These are phyloP conservation scores for Meteorus sp. DNA, from an alignment of 1,140 invertebrate species.

Conservation along the genomic window DNA sequence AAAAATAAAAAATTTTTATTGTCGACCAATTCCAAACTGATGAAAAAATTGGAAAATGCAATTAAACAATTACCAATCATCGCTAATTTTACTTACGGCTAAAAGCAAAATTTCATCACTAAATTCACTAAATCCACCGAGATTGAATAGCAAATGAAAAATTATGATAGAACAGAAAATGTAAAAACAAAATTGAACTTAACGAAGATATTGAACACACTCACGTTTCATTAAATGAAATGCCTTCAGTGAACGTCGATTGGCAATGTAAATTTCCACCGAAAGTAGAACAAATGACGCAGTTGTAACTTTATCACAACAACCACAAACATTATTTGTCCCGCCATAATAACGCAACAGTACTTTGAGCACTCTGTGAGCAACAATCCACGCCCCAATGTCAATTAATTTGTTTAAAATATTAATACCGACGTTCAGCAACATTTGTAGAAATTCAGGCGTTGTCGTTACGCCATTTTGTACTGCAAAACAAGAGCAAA, in stretches of 20 bases:
- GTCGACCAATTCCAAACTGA: background rate
- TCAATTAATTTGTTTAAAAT: constrained; percentile 36
- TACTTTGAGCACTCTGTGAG: constrained; percentile 34
- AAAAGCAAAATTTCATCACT: no score
- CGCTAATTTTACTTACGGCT: no score
- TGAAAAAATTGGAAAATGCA: background rate
- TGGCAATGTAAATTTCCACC: constrained; percentile 44
- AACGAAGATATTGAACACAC: constrained; percentile 20
- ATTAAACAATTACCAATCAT: no score
- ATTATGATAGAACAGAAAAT: background rate
- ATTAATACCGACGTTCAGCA: constrained; percentile 30
- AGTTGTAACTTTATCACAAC: no score
- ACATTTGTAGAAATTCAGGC: constrained; percentile 20
- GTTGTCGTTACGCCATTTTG: background rate
- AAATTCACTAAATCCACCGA: no score
- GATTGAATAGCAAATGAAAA: background rate
- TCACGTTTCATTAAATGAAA: constrained; percentile 41
- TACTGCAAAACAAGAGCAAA: no score
- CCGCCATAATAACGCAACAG: constrained; percentile 16
- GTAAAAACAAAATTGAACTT: constrained; percentile 13
- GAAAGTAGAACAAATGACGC: constrained; percentile 35
- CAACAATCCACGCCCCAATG: constrained; percentile 35
- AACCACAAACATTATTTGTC: constrained; percentile 19
- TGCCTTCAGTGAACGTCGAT: constrained; percentile 37
- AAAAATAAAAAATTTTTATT: constrained; percentile 24